Evolutionary conservation across 2,113 vertebrate species (phyloP).

Genomic region (Phyllostomus hastatus): DNA sequence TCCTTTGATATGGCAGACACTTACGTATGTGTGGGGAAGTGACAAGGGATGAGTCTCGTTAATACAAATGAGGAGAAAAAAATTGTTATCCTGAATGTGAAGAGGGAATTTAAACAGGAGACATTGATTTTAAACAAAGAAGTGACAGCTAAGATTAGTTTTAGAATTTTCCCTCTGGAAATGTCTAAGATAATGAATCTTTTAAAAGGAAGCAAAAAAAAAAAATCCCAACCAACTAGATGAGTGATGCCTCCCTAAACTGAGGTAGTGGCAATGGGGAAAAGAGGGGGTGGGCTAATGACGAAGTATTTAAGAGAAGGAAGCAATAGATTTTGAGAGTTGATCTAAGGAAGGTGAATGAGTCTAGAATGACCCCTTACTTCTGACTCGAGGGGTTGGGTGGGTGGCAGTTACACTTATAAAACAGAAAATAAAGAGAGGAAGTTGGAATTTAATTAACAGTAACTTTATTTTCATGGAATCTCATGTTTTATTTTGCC

Average conservation of each 20-base stretch:
- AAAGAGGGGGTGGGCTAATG: not conserved
- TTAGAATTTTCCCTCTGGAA: not conserved
- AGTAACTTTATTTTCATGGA: conserved; percentile 31
- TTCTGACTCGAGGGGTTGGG: not conserved
- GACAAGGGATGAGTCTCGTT: not conserved
- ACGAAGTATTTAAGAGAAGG: not conserved
- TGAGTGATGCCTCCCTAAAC: not conserved
- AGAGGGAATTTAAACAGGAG: not conserved
- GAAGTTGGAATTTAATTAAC: conserved; percentile 20
- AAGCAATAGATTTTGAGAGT: not conserved
- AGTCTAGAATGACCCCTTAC: not conserved
- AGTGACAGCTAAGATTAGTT: conserved; percentile 2
- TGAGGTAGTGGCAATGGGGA: not conserved
- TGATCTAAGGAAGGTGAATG: not conserved
- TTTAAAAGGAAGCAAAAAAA: not conserved
- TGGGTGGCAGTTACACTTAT: not conserved
- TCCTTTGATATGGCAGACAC: not conserved
- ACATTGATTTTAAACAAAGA: conserved; percentile 34
- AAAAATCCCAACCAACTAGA: not conserved
- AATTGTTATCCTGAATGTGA: not conserved
- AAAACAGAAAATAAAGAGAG: not conserved
- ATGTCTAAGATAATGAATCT: conserved; percentile 2
- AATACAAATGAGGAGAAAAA: not conserved
- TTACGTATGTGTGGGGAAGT: not conserved
- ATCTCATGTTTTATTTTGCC: not conserved